Evolutionary conservation across 2,888 invertebrate genomes (phyloP).

Genomic region (Macropis europaea): DNA sequence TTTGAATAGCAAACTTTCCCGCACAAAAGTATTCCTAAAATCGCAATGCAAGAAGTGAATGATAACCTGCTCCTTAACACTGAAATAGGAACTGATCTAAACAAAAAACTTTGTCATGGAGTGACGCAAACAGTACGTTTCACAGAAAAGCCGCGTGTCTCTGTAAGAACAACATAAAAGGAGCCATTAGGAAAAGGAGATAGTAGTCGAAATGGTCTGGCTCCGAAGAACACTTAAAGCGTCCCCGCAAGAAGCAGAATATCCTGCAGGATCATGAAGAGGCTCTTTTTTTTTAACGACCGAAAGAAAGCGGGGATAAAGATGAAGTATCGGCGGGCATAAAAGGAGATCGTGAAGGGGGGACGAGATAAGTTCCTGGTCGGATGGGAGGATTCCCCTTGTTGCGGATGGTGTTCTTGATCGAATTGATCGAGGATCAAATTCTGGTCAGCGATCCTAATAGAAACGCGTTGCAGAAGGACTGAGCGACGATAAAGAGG

Average conservation of each 20-base stretch:
- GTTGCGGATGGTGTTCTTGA: background rate
- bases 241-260: slow-evolving; percentile 4
- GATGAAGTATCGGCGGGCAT: slow-evolving; percentile 45
- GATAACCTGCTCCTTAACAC: too few relatives aligned
- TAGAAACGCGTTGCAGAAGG: background rate
- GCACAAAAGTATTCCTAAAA: too few relatives aligned
- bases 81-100: too few relatives aligned
- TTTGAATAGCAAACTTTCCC: too few relatives aligned
- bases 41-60: too few relatives aligned
- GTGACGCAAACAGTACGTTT: too few relatives aligned
- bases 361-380: slow-evolving; percentile 15
- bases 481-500: slow-evolving; percentile 8
- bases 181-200: slow-evolving; percentile 54
- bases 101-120: too few relatives aligned
- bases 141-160: background rate
- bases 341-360: slow-evolving; percentile 32
- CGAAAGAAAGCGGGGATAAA: slow-evolving; percentile 34
- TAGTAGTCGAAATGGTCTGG: slow-evolving; percentile 17
- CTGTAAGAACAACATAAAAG: slow-evolving; percentile 61
- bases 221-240: slow-evolving; percentile 28
- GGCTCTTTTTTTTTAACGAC: slow-evolving; percentile 41
- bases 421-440: slow-evolving; percentile 13
- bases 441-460: background rate
- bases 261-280: slow-evolving; percentile 16
- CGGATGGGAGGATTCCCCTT: background rate